phyloP scores from a whole-genome alignment of 2,888 invertebrate genomes.

The Andrena trimmerana region DNA sequence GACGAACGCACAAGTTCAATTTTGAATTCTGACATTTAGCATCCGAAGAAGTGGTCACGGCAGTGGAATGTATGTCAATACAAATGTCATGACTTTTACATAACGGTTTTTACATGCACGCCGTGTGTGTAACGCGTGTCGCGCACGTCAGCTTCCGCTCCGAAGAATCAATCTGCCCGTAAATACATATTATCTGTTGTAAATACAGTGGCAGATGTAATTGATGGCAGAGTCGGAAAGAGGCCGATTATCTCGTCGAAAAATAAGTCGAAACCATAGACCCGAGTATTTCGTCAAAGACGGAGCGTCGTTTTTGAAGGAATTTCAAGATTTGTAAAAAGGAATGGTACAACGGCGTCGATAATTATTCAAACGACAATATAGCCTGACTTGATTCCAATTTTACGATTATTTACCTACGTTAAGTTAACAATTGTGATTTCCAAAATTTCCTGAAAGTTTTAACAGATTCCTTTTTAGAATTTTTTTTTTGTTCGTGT shows the following conservation, averaged over 20 bases:
- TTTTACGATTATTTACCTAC: no score
- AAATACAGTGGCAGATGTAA: not conserved
- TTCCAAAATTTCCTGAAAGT: no score
- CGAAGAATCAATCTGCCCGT: conserved; percentile 15
- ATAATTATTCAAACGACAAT: no score
- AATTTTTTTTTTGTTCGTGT: no score
- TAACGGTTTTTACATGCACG: conserved; percentile 60
- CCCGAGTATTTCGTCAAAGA: no score
- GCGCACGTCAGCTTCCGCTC: conserved; percentile 56
- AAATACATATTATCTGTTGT: not conserved
- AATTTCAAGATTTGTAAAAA: no score
- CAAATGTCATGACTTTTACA: conserved; percentile 69
- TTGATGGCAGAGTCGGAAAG: not conserved
- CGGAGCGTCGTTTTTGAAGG: no score
- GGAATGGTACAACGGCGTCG: no score
- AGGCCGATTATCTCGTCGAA: not conserved
- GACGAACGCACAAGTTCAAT: not conserved
- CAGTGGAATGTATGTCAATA: conserved; percentile 47
- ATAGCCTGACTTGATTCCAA: no score
- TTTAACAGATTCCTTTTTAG: no score
- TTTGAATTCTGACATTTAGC: conserved; percentile 14
- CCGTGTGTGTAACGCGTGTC: conserved; percentile 2
- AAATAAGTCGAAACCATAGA: not conserved
- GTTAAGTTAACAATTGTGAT: no score
- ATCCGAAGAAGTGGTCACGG: conserved; percentile 19